Evolutionary conservation across 1,140 invertebrate species (phyloP), one percentile per base, ranked within the genome.

Genomic region (Helicoverpa zea): DNA sequence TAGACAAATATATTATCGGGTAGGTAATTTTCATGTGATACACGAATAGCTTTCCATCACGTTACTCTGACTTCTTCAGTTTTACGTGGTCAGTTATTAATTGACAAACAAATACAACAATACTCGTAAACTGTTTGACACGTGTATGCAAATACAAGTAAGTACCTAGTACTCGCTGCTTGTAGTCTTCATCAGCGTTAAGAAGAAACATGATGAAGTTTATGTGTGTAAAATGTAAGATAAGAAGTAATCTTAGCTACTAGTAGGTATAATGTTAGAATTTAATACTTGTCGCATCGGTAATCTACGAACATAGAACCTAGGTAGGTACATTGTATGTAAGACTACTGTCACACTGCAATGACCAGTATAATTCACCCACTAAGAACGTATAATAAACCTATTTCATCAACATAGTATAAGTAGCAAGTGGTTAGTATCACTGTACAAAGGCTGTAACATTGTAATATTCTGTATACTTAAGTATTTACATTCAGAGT

Each of bases 81-180:
- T 30, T 63, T 73, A 30, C 43, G 5, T 54, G 76, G 12, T 43
- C 35, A 43, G 35, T 79, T 58, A 70, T 68, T 66, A 12, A 58
- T 79, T 43, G 76, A 68, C 63, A 79, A 58, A 79, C 64, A 68
- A 30, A 70, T 51, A 29, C 47, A 68, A 47, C 63, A 76, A 76
- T 76, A 18, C 74, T 29, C 18, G 59, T 12, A 10, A 30, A 51
- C 74, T 49, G 47, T 16, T 63, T 63, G 74, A 52, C 74, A 76
- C 29, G 35, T 64, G 16, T 51, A 52, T 63, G 74, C 35, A 49
- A 63, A 73, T 54, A 30, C 47, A 23, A 43, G 35, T 66, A 64
- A 10, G 63, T 23, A 23, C 2, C 23, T 23, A 23, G 23, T 66
- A 43, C 23, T 14, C 14, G 54, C 14, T 56, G 7, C 23, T 30